phyloP scores from a whole-genome alignment of 2,113 vertebrate species.

The Microcebus murinus region DNA sequence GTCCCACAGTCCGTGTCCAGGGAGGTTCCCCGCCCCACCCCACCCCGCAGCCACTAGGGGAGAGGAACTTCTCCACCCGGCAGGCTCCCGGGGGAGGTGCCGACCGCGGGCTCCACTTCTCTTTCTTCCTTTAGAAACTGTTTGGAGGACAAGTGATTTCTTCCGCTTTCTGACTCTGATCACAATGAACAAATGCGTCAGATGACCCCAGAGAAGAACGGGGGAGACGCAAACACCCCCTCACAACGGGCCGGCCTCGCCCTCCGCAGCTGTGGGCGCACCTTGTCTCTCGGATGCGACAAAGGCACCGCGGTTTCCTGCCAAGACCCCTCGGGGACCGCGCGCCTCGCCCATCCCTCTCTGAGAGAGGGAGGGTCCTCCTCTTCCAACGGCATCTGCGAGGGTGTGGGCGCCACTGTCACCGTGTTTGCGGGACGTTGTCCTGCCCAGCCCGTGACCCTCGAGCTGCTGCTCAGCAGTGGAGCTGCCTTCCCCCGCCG shows the following conservation, averaged over 20 bases:
- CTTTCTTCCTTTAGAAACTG: background rate
- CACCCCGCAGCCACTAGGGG: fast-evolving
- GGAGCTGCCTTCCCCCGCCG: background rate
- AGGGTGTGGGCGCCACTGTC: background rate
- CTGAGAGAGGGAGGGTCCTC: background rate
- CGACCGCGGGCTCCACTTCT: no score
- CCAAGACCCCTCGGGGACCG: background rate
- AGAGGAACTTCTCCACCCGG: background rate
- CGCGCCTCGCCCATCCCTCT: fast-evolving
- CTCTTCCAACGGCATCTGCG: background rate
- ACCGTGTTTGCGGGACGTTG: fast-evolving
- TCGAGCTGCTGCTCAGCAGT: fast-evolving
- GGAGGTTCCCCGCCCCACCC: background rate
- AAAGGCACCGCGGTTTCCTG: fast-evolving
- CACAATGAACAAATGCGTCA: background rate
- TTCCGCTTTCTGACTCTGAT: background rate
- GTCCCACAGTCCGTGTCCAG: background rate
- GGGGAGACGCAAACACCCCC: fast-evolving
- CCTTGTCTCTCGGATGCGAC: background rate
- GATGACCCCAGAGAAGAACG: background rate
- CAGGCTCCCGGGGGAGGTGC: background rate
- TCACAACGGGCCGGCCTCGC: background rate
- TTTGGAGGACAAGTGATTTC: background rate
- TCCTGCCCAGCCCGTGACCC: background rate
- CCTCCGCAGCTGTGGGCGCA: background rate